Evolutionary conservation across 2,797 vertebrate genomes (phyloP), one percentile per base, ranked within the genome.

Genomic region (Aphelocoma californica): DNA sequence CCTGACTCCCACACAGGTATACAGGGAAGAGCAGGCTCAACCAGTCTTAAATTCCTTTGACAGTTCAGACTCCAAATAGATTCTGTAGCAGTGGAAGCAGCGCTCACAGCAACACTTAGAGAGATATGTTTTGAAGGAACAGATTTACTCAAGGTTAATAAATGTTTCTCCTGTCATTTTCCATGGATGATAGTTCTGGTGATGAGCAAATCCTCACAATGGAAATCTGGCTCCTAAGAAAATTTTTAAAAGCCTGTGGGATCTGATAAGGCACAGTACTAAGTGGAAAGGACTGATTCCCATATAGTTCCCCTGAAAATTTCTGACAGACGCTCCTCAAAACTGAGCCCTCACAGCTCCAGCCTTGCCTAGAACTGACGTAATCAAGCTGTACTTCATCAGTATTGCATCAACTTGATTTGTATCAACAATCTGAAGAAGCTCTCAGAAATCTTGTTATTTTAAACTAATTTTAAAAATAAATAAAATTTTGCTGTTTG

Each of bases 11-110:
- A 96, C 94, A 95, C 94, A 90, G 81, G 82, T 91, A 87, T 7
- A 96, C 29, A 50, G 81, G 44, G 86, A 93, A 94, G 74, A 96
- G 94, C 96, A 95, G 84, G 94, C 74, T 95, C 88, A 96, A 97
- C 93, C 93, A 96, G 92, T 95, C 94, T 93, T 77, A 77, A 95
- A 96, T 94, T 89, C 93, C 81, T 94, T 45, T 94, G 88, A 79
- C 96, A 93, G 64, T 85, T 94, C 78, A 94, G 78, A 64, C 51
- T 89, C 64, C 86, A 91, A 58, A 86, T 36, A 94, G 81, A 89
- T 24, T 77, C 81, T 70, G 78, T 2, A 87, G 91, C 61, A 91
- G 42, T 44, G 42, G 23, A 89, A 65, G 67, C 31, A 80, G 1
- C 1, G 77, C 58, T 90, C 60, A 53, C 53, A 93, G 73, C 65